A percentile compares a stretch with the other conserved stretches of the same genome.
These are phyloP conservation scores for Falco biarmicus DNA, from an alignment of 2,797 vertebrate species.

Conservation along the genomic window DNA sequence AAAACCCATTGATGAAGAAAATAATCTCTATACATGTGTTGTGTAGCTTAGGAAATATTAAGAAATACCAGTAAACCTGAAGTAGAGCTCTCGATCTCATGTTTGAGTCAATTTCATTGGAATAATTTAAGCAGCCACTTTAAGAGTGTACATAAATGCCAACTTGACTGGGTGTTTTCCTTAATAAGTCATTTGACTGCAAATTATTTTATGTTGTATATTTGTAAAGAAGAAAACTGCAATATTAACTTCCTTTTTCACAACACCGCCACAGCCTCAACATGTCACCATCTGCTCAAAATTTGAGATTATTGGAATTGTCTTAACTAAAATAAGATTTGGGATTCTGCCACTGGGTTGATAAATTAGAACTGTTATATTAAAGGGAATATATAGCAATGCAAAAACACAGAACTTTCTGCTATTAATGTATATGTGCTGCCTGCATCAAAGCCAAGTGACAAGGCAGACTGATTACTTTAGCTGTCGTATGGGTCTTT, in stretches of 20 bases:
- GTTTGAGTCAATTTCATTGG: neutral
- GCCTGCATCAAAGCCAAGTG: neutral
- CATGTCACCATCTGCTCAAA: neutral
- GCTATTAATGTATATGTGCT: neutral
- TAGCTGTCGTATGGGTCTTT: neutral
- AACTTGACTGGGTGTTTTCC: neutral
- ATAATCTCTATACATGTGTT: neutral
- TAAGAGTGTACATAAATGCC: neutral
- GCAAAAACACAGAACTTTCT: neutral
- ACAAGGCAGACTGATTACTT: neutral
- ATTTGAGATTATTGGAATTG: neutral
- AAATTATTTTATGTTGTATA: neutral
- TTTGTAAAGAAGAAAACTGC: neutral
- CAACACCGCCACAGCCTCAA: neutral
- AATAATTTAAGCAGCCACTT: neutral
- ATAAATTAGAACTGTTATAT: neutral
- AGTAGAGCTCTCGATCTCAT: neutral
- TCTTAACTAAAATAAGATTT: neutral
- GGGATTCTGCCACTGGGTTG: neutral
- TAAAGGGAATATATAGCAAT: neutral
- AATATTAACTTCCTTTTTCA: neutral
- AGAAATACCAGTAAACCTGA: neutral
- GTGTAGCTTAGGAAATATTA: neutral
- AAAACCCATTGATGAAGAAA: neutral
- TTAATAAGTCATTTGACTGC: neutral